phyloP scores from a whole-genome alignment of 2,888 invertebrate species.

The Cenopis cana region DNA sequence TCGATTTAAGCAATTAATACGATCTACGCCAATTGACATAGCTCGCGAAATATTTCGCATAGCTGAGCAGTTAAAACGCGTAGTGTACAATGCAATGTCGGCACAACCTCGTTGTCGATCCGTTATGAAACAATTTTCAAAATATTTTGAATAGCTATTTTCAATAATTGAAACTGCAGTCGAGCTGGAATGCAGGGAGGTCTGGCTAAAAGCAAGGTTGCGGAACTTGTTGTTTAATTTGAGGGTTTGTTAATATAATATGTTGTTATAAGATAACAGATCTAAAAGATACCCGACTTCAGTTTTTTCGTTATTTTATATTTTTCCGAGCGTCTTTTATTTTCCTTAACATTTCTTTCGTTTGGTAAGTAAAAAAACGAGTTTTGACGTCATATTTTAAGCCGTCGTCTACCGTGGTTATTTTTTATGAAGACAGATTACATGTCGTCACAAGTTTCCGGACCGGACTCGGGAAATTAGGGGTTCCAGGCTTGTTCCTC shows the following conservation, averaged over 20 bases:
- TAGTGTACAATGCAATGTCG: constrained; percentile 68
- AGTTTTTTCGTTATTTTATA: too few species aligned
- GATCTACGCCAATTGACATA: constrained; percentile 64
- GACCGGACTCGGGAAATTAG: too few species aligned
- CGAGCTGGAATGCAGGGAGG: constrained; percentile 72
- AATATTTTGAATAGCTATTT: constrained; percentile 85
- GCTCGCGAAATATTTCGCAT: constrained; percentile 73
- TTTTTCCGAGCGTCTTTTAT: too few species aligned
- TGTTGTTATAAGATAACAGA: not conserved
- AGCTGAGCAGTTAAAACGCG: constrained; percentile 67
- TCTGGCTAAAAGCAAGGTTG: constrained; percentile 58
- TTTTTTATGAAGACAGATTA: too few species aligned
- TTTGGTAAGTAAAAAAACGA: too few species aligned
- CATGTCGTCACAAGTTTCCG: too few species aligned
- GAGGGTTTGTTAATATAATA: not conserved
- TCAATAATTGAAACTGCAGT: constrained; percentile 83
- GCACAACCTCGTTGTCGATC: constrained; percentile 62
- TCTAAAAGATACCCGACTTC: not conserved
- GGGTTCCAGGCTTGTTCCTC: too few species aligned
- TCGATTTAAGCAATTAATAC: constrained; percentile 52
- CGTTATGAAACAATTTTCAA: constrained; percentile 84
- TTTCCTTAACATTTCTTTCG: not conserved
- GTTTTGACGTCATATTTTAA: too few species aligned
- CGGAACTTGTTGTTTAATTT: constrained; percentile 29
- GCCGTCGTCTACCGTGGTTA: too few species aligned